Evolutionary conservation across 2,797 vertebrate genomes (phyloP), one percentile per base, ranked within the genome.

Genomic region (Pyrocephalus nanus): DNA sequence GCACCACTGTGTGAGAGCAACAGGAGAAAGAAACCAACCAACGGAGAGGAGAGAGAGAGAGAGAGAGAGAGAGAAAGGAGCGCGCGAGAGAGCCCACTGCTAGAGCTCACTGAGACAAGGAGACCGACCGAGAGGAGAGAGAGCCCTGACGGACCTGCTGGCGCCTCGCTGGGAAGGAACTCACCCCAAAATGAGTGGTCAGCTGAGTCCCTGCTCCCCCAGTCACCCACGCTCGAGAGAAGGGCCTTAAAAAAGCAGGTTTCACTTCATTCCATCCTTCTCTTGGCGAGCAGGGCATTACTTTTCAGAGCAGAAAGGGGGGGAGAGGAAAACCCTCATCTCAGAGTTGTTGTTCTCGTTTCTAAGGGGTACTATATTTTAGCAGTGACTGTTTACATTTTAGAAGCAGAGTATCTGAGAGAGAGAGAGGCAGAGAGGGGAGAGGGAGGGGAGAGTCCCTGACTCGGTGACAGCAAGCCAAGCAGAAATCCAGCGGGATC

Each of bases 1-100:
- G 99, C 99, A 99, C 98, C 98, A 99, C 99, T 98, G 98, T 99
- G 99, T 99, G 99, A 99, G 98, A 99, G 99, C 99, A 98, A 98
- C 99, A 99, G 99, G 98, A 99, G 98, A 98, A 95, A 96, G 96
- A 98, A 98, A 98, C 97, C 98, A 98, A 98, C 98, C 98, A 98
- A 98, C 97, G 98, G 98, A 98, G 97, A 98, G 98, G 98, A 97
- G 97, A 97, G 98, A 91, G 72, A 93, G 85, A 40, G 72, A 93
- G 85, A 40, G 38, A 40, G 38, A 40, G 72, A 91, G 75, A 93
- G 90, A 98, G 98, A 98, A 95, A 90, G 87, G 94, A 94, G 96
- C 92, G 96, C 97, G 97, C 95, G 97, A 91, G 96, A 90, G 97
- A 97, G 97, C 97, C 97, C 97, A 98, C 98, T 98, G 98, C 98